Evolutionary conservation across 30 jellyfish, hydroid and myxozoan genomes (phyloP).

Genomic region (Sanderia malayensis): DNA sequence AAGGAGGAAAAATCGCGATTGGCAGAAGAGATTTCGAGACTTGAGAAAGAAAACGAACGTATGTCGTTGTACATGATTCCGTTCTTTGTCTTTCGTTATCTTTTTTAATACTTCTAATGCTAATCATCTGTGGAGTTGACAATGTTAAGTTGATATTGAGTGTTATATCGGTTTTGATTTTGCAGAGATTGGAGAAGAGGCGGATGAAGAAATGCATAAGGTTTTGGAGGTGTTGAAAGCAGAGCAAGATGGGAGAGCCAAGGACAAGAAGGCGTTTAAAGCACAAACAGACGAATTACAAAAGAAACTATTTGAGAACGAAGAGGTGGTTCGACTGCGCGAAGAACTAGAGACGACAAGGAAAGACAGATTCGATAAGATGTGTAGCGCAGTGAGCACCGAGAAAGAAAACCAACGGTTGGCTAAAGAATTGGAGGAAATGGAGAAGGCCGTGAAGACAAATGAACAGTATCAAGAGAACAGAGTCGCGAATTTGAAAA

Average conservation of each 20-base stretch:
- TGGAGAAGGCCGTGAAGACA: constrained; percentile 11
- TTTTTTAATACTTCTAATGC: neutral
- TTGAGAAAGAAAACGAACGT: constrained; percentile 3
- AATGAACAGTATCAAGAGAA: constrained; percentile 47
- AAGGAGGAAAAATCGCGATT: neutral
- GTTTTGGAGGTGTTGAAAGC: neutral
- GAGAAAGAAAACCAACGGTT: constrained; percentile 34
- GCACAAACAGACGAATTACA: constrained; percentile 12
- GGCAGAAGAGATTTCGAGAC: neutral
- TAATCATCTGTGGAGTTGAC: too few relatives aligned
- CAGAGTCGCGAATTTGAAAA: constrained; percentile 36
- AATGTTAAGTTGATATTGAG: too few relatives aligned
- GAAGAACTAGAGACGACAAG: constrained; percentile 10
- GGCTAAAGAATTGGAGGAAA: constrained; percentile 13
- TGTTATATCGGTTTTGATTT: too few relatives aligned
- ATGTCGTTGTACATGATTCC: neutral
- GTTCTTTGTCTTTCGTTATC: too few relatives aligned
- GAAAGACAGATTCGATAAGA: constrained; percentile 11
- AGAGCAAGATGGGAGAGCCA: neutral
- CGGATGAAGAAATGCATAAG: constrained; percentile 16
- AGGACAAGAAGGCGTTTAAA: constrained; percentile 1
- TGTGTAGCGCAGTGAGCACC: neutral
- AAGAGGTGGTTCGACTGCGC: neutral
- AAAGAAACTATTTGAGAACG: neutral
- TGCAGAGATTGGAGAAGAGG: neutral